Percentiles rank a stretch among this genome's conserved stretches.
Conservation (phyloP, 53 echinoderm and acorn worm genomes). For the Apostichopus leukothele region DNA sequence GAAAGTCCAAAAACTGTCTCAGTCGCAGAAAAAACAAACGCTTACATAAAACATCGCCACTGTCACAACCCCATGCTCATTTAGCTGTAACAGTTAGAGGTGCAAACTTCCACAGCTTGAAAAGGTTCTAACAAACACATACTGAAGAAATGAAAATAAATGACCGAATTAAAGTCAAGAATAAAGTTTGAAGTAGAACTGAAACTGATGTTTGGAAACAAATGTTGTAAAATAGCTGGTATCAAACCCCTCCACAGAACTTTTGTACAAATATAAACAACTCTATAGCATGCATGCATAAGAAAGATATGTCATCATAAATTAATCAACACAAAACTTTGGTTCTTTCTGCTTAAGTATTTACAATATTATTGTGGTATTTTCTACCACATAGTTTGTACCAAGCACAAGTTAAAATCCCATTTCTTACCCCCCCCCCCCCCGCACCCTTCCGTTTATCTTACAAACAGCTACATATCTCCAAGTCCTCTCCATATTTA, state of each 20-base stretch:
- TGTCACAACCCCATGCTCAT: no score
- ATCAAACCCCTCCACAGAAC: slow-evolving; percentile 8
- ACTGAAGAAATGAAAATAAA: no score
- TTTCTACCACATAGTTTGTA: slow-evolving; percentile 23
- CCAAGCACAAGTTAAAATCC: slow-evolving; percentile 1
- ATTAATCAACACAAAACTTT: slow-evolving; percentile 45
- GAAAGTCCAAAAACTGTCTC: no score
- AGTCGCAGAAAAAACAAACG: no score
- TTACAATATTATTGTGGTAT: slow-evolving; percentile 38
- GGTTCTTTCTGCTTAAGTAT: slow-evolving; percentile 19
- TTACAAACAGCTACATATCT: background rate
- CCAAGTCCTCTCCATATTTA: background rate
- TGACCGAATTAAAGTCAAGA: no score
- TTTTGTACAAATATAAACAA: slow-evolving; percentile 30
- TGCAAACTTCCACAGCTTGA: no score
- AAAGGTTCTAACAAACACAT: no score
- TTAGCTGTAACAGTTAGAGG: no score
- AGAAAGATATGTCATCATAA: slow-evolving; percentile 38
- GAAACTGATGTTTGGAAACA: no score
- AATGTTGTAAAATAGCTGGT: background rate
- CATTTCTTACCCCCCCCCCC: background rate
- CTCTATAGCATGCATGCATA: slow-evolving; percentile 34
- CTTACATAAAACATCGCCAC: no score
- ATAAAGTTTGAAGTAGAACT: no score
- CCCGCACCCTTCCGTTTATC: no score